A percentile compares a stretch with the other conserved stretches of the same genome.
Evolutionary conservation across 2,797 vertebrate species (phyloP).

Genomic region (Epinephelus awoara): DNA sequence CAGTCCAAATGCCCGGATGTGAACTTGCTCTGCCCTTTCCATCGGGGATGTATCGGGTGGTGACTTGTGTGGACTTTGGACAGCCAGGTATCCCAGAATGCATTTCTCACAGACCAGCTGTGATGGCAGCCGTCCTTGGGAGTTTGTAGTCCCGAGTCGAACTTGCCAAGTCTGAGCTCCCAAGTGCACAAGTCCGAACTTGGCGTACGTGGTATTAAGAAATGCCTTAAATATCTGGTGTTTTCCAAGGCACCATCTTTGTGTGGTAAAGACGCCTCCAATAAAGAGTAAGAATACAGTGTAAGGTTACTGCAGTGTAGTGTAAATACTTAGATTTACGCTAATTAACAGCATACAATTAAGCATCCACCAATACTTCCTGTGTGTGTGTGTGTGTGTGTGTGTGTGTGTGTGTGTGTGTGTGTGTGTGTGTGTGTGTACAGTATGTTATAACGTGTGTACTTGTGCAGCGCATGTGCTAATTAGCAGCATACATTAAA

Average conservation of each 20-base stretch:
- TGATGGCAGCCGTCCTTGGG: too few species aligned
- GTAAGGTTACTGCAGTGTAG: background rate
- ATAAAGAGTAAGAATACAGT: background rate
- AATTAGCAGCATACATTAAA: background rate
- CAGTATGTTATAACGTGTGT: too few species aligned
- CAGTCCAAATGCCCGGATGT: too few species aligned
- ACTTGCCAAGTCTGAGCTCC: too few species aligned
- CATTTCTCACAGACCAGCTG: too few species aligned
- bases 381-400: background rate
- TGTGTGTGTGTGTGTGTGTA: background rate
- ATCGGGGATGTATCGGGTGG: too few species aligned
- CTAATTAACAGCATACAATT: background rate
- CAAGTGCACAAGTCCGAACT: too few species aligned
- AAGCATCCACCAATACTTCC: background rate
- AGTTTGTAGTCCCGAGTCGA: too few species aligned
- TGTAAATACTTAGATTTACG: background rate
- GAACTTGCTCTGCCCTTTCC: too few species aligned
- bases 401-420: background rate
- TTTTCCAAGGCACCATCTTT: background rate
- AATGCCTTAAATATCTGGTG: background rate
- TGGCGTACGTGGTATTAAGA: too few species aligned
- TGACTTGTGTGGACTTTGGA: too few species aligned
- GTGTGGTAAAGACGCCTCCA: background rate
- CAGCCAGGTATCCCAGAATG: too few species aligned
- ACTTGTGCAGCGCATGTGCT: background rate